Base-by-base conservation (phyloP, 1,140 invertebrate species). In the Drosophila malerkotliana region DNA sequence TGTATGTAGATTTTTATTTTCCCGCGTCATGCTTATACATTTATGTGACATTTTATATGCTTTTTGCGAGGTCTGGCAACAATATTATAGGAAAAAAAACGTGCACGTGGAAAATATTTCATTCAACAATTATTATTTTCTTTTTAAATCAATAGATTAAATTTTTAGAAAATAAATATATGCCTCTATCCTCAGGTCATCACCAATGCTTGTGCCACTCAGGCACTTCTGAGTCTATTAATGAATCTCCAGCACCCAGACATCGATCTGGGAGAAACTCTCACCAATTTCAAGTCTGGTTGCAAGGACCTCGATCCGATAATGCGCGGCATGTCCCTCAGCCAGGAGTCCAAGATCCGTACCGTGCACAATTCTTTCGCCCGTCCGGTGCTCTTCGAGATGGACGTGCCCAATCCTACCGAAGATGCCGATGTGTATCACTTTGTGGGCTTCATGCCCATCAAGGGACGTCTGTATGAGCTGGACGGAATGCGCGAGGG, bases 121-220 rank as follows among this genome's bases (percentile, higher is more conserved):
- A 18, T 18, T 18, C 18, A 18, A 18, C 1, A 18, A 18, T 18
- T 18, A 18, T 18, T 18, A 18, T 18, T 18, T 18, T 18, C 18
- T 18, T 18, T 18, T 18, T 1, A 18, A 18, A 18, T 1, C 1
- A 18, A 18, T 18, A 18, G 1, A 18, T 18, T 18, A 1, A 18
- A 1, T 18, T 18, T 18, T 18, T 18, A 18, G 18, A 18, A 18
- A 21, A 21, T 21, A 21, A 21, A 14, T 6, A 98, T 99, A 73
- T 99, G 98, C 93, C 99, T 99, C 94, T 98, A 98, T 1, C 98
- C 98, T 93, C 99, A 99, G 95, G 97, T 99, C 4, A 99, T 99
- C 78, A 98, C 98, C 83, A 99, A 99, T 94, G 98, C 99, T 1
- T 99, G 99, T 93, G 99, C 99, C 2, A 99, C 98, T 4, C 99